Evolutionary conservation across 2,888 invertebrate species (phyloP).

Genomic region (Globia sparganii): DNA sequence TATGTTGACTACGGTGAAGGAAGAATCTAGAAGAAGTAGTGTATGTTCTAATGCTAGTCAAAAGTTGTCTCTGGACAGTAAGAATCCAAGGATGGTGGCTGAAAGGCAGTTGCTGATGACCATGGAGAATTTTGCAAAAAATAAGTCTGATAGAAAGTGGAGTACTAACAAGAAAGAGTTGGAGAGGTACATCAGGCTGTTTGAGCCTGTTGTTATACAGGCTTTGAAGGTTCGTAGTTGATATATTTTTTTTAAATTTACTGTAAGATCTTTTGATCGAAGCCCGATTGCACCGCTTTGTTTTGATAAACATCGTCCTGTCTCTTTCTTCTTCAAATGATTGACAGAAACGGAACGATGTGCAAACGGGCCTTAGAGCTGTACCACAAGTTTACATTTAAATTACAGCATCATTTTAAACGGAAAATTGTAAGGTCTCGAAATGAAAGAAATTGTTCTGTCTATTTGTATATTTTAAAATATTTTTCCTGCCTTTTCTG

Average conservation of each 20-base stretch:
- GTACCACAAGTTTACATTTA: background rate
- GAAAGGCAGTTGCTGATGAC: conserved; percentile 83
- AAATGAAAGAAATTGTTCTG: too few relatives aligned
- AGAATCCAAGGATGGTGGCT: conserved; percentile 80
- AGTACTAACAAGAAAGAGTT: conserved; percentile 87
- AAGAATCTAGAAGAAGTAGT: conserved; percentile 78
- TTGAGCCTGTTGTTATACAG: conserved; percentile 98
- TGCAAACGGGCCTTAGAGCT: background rate
- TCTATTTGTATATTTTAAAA: too few relatives aligned
- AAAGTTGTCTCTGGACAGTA: conserved; percentile 78
- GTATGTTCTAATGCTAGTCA: conserved; percentile 81
- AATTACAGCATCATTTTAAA: background rate
- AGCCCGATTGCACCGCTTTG: too few relatives aligned
- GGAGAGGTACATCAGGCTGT: conserved; percentile 96
- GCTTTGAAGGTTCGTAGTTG: conserved; percentile 93
- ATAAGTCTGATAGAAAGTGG: conserved; percentile 87
- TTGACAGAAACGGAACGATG: background rate
- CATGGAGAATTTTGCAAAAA: conserved; percentile 87
- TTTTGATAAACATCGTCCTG: background rate
- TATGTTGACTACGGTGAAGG: conserved; percentile 62
- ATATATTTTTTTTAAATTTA: background rate
- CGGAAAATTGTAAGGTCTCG: background rate
- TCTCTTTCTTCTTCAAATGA: background rate
- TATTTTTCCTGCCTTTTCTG: too few relatives aligned
- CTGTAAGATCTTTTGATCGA: background rate